Evolutionary conservation across 2,888 invertebrate genomes (phyloP).

Genomic region (Eurytoma californica): DNA sequence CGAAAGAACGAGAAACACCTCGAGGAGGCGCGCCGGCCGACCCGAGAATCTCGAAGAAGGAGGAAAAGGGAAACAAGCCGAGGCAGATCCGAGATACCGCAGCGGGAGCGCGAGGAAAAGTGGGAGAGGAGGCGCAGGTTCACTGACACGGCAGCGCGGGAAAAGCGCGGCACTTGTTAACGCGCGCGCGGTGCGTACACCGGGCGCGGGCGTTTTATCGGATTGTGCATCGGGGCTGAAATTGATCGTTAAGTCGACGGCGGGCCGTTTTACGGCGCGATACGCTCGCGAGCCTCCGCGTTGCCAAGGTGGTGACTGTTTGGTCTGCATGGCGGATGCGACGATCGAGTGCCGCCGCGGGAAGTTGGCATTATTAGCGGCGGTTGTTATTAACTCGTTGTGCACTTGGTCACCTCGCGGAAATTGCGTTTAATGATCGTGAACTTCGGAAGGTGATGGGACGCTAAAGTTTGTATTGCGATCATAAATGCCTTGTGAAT

Average conservation of each 20-base stretch:
- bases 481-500: too few species aligned
- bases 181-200: background rate
- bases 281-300: background rate
- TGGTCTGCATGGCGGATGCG: too few species aligned
- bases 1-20: background rate
- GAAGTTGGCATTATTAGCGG: too few species aligned
- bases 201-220: background rate
- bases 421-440: too few species aligned
- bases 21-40: background rate
- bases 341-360: too few species aligned
- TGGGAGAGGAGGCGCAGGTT: background rate
- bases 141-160: background rate
- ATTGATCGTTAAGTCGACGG: background rate
- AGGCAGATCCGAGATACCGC: constrained; percentile 8
- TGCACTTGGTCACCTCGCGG: too few species aligned
- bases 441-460: too few species aligned
- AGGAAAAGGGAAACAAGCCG: constrained; percentile 10
- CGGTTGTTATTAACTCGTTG: too few species aligned
- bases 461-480: too few species aligned
- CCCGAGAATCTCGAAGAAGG: too few species aligned
- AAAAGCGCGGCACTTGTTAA: too few species aligned
- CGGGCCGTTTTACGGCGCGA: background rate
- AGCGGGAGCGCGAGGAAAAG: background rate
- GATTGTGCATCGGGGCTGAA: background rate
- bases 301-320: background rate